Conservation (phyloP, 92 coral and sea anemone species). For the Porites cylindrica region DNA sequence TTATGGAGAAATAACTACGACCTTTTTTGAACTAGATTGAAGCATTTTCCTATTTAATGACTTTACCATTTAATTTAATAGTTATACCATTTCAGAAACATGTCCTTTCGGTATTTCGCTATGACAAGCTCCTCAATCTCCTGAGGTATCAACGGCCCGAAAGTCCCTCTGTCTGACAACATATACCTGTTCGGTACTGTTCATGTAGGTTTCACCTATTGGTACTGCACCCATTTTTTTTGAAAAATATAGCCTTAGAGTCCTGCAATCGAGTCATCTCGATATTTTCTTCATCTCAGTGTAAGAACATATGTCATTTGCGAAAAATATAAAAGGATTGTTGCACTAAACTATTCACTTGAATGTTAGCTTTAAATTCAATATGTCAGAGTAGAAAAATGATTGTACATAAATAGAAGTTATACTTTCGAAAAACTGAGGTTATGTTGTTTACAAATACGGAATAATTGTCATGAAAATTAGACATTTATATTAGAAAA, state of each 20-base stretch:
- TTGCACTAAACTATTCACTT: background rate
- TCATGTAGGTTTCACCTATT: background rate
- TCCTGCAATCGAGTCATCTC: constrained; percentile 4
- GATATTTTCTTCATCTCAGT: constrained; percentile 2
- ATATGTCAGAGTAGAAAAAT: background rate
- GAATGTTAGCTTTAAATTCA: constrained; percentile 1
- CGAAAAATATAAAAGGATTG: no score
- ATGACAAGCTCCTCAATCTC: background rate
- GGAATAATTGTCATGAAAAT: background rate
- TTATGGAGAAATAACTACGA: background rate
- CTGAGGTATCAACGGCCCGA: background rate
- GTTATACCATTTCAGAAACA: background rate
- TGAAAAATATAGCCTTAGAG: constrained; percentile 1
- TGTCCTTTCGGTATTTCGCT: background rate
- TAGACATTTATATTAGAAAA: background rate
- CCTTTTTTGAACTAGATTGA: background rate
- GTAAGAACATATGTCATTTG: background rate
- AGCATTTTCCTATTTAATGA: constrained; percentile 1
- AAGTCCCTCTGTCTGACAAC: constrained; percentile 1
- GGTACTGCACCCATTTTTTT: background rate
- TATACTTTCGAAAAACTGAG: background rate
- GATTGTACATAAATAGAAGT: background rate
- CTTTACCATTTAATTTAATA: no score
- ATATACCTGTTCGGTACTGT: background rate
- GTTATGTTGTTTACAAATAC: background rate